Percentiles rank a stretch among this genome's conserved stretches.
These are phyloP conservation scores for Parapristionchus giblindavisi DNA, from an alignment of 2,888 invertebrate genomes.

Conservation along the genomic window DNA sequence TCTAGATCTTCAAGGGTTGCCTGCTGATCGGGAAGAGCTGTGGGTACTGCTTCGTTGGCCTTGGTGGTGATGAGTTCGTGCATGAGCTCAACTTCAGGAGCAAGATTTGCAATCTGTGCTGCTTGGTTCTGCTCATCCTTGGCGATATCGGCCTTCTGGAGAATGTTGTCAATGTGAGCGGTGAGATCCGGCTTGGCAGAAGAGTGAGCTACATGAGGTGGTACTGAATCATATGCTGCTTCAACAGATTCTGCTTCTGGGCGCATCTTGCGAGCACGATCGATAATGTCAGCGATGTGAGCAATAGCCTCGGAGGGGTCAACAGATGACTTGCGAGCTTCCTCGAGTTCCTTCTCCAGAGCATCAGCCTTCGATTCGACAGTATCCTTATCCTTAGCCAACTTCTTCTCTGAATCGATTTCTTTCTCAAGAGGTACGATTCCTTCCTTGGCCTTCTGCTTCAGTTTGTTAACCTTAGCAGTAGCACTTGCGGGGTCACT, in stretches of 20 bases:
- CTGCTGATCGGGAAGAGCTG: constrained; percentile 19
- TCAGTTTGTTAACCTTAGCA: constrained; percentile 10
- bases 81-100: constrained; percentile 24
- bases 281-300: constrained; percentile 15
- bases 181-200: constrained; percentile 3
- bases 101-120: constrained; percentile 2
- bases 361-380: neutral
- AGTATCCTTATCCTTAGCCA: constrained; percentile 8
- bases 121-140: constrained; percentile 23
- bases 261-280: constrained; percentile 28
- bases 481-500: constrained; percentile 9
- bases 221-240: neutral
- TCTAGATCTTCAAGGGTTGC: constrained; percentile 23
- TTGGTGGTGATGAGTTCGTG: constrained; percentile 17
- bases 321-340: constrained; percentile 15
- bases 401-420: constrained; percentile 30
- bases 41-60: constrained; percentile 30
- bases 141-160: neutral
- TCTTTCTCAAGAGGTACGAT: constrained; percentile 24
- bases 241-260: constrained; percentile 8
- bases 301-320: constrained; percentile 14
- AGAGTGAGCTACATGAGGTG: constrained; percentile 11
- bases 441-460: constrained; percentile 2
- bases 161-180: constrained; percentile 4
- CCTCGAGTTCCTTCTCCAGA: constrained; percentile 33